Conservation (phyloP, 2,888 invertebrate species). For the Eupithecia pulchellata region DNA sequence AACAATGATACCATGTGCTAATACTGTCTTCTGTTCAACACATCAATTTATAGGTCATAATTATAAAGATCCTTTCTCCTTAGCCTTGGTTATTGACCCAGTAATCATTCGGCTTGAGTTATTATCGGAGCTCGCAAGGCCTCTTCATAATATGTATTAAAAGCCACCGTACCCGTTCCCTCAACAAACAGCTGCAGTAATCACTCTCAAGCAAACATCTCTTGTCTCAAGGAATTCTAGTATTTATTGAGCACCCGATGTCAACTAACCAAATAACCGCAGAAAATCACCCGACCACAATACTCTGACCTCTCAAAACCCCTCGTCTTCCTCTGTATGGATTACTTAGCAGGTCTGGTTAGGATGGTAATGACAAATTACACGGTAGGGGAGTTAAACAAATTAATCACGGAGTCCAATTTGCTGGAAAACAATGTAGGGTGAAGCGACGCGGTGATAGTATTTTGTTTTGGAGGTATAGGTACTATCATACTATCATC, state of each 20-base stretch:
- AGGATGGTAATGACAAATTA: slow-evolving; percentile 70
- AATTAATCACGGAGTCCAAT: slow-evolving; percentile 82
- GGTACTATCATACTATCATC: neutral
- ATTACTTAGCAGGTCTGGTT: slow-evolving; percentile 49
- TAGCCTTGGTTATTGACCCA: neutral
- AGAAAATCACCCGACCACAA: slow-evolving; percentile 54
- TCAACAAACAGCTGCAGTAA: slow-evolving; percentile 56
- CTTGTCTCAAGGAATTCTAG: slow-evolving; percentile 56
- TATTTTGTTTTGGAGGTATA: slow-evolving; percentile 60
- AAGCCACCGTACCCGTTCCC: neutral
- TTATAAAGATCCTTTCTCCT: no score
- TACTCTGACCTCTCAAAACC: slow-evolving; percentile 45
- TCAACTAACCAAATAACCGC: slow-evolving; percentile 76
- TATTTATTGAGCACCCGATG: slow-evolving; percentile 73
- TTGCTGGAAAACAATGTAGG: slow-evolving; percentile 81
- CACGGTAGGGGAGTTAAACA: slow-evolving; percentile 77
- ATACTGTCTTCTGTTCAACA: neutral
- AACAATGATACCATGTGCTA: no score
- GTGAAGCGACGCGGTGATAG: slow-evolving; percentile 60
- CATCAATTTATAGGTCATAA: neutral
- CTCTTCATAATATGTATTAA: neutral
- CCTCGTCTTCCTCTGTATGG: slow-evolving; percentile 22
- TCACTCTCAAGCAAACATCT: slow-evolving; percentile 63
- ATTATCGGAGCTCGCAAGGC: neutral
- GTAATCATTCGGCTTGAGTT: neutral